Base-by-base conservation (phyloP, 2,888 invertebrate genomes). In the Sarcophaga variegata region DNA sequence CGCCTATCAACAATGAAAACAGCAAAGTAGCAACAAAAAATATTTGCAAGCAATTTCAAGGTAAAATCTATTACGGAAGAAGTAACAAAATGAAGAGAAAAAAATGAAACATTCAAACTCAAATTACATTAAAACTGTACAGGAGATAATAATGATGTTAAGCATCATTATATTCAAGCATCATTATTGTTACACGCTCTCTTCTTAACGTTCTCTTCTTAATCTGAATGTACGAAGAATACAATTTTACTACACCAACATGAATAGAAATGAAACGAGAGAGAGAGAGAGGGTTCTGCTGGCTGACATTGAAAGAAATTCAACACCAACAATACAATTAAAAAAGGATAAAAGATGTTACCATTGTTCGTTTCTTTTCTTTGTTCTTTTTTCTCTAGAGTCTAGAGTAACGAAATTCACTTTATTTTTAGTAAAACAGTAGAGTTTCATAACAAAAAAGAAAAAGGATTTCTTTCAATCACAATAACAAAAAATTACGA, bases 61-160 rank as follows among this genome's bases (percentile, higher is more conserved):
- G 86, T 83, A 83, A 83, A 86, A 49, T 83, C 76, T 71, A 83
- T 86, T 86, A 83, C 76, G 67, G 74, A 20, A 45, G 54, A 69
- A 20, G 60, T 45, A 63, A 37, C 25, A 49, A 72, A 14, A 20
- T 47, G 25, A 27, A n/a, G 25, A 22, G 10, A 74, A 49, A 17
- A 72, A 72, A 66, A 59, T 72, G 2, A 45, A 8, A n/a, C 37
- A 67, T 62, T 70, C 25, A 60, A 78, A 78, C 74, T 79, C 37
- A 83, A 86, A 86, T 83, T 83, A 62, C 80, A 86, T 83, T 75
- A 80, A 83, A 74, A 54, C 63, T 2, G 67, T 69, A 76, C 2
- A 59, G n/a, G n/a, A 37, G 10, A 66, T 49, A 71, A 75, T 75
- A 69, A 80, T 49, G 75, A 75, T 70, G 83, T 80, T 79, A 70